Percentiles rank a stretch among this genome's conserved stretches.
Conservation (phyloP, 2,797 vertebrate genomes). For the Acrocephalus scirpaceus region DNA sequence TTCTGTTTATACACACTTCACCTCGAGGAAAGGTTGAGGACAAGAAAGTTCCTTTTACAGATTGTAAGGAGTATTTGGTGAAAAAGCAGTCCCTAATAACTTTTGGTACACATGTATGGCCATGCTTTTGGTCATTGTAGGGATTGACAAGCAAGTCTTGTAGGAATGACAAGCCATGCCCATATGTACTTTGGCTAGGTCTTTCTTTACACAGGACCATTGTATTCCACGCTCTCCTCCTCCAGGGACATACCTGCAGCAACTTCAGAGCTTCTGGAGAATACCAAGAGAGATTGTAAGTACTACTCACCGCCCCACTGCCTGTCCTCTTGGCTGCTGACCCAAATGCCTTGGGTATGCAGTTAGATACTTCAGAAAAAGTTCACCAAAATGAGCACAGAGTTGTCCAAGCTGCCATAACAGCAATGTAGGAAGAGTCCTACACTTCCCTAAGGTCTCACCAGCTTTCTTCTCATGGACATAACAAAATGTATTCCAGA, state of each 20-base stretch:
- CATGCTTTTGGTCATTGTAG: not conserved
- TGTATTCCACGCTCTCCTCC: not conserved
- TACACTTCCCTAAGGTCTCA: not conserved
- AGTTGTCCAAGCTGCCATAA: not conserved
- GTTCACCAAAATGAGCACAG: not conserved
- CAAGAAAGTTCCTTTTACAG: not conserved
- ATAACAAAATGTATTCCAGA: not conserved
- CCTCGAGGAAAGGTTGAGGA: not conserved
- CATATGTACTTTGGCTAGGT: not conserved
- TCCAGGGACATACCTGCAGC: not conserved
- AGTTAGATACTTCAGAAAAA: not conserved
- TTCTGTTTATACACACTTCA: constrained; percentile 1
- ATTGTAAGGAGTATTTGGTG: not conserved
- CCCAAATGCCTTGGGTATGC: not conserved
- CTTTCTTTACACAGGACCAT: not conserved
- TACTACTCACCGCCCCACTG: not conserved
- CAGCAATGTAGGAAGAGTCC: not conserved
- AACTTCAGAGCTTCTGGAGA: not conserved
- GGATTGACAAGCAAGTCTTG: too few species aligned
- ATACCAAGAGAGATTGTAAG: not conserved
- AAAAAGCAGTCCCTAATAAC: not conserved
- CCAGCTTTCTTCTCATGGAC: not conserved
- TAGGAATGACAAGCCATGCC: not conserved
- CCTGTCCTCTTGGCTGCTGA: not conserved
- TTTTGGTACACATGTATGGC: not conserved